Evolutionary conservation across 2,888 invertebrate genomes (phyloP).

Genomic region (Melipona bicolor): DNA sequence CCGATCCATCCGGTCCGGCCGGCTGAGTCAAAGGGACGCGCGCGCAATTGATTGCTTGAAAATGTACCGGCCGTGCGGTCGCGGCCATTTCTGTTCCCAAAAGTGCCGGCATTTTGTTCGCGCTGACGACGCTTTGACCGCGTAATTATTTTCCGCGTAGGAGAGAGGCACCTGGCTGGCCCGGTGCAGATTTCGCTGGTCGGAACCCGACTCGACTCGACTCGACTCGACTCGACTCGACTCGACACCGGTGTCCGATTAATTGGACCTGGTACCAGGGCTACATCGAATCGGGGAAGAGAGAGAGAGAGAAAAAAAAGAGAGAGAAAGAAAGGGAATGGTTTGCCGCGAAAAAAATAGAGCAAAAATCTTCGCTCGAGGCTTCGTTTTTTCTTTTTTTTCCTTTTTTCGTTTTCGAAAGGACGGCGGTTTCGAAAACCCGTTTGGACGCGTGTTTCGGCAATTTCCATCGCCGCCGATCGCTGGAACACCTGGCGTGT

Average conservation of each 20-base stretch:
- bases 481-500: not conserved
- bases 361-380: not conserved
- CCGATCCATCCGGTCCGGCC: conserved; percentile 63
- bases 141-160: conserved; percentile 12
- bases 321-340: not conserved
- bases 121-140: not conserved
- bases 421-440: not conserved
- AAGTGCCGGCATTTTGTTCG: conserved; percentile 7
- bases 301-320: too few species aligned
- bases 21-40: conserved; percentile 49
- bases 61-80: conserved; percentile 9
- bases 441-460: not conserved
- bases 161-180: not conserved
- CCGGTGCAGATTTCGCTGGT: not conserved
- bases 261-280: not conserved
- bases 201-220: not conserved
- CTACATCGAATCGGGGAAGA: rapidly evolving
- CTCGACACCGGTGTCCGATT: not conserved
- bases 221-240: not conserved
- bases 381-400: not conserved
- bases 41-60: conserved; percentile 44
- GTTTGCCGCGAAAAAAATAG: not conserved
- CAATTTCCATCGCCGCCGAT: not conserved
- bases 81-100: not conserved
- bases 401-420: not conserved